phyloP scores from a whole-genome alignment of 2,888 invertebrate species.

The Griposia aprilina region DNA sequence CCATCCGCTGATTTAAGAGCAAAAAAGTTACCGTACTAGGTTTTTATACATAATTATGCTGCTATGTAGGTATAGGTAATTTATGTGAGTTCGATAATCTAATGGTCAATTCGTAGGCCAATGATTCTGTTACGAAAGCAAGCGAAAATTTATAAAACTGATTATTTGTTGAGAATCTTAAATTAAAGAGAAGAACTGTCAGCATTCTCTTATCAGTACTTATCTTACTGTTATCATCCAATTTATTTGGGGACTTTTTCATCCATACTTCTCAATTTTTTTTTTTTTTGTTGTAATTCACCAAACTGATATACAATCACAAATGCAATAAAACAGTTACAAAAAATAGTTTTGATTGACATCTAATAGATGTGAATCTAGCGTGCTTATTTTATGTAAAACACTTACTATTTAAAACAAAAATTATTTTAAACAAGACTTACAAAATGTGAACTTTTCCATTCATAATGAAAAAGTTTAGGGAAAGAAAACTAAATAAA shows the following conservation, averaged over 20 bases:
- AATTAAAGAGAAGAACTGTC: not conserved
- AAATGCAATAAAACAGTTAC: no score
- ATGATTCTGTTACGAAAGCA: constrained; percentile 30
- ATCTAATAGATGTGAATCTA: no score
- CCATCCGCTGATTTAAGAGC: not conserved
- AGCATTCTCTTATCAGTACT: not conserved
- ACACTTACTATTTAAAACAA: no score
- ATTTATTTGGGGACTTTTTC: not conserved
- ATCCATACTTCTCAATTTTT: not conserved
- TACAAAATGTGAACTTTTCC: no score
- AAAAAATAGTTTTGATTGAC: no score
- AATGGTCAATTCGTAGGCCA: constrained; percentile 4
- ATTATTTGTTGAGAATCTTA: not conserved
- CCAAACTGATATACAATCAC: no score
- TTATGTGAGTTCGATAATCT: constrained; percentile 3
- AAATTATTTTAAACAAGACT: no score
- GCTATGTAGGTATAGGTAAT: not conserved
- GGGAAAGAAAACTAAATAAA: no score
- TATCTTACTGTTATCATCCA: no score
- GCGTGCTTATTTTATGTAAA: no score
- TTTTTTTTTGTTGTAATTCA: no score
- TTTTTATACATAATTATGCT: constrained; percentile 19
- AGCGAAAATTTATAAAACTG: constrained; percentile 12
- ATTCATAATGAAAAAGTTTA: no score
- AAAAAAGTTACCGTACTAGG: constrained; percentile 36